Evolutionary conservation across 2,113 vertebrate genomes (phyloP).

Genomic region (Noturus placidus): DNA sequence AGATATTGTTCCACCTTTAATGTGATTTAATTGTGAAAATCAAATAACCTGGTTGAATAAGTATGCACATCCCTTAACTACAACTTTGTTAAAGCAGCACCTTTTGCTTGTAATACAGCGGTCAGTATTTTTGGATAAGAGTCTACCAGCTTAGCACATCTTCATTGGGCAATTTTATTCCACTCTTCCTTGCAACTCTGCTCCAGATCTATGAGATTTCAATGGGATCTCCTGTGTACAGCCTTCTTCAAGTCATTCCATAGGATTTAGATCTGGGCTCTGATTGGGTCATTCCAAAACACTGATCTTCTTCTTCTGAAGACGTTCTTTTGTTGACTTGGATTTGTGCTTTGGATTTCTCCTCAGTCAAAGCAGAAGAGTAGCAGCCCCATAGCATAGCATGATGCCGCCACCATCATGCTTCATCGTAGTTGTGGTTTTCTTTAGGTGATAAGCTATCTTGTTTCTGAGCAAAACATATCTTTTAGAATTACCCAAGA

Average conservation of each 20-base stretch:
- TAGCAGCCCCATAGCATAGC: background rate
- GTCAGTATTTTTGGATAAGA: background rate
- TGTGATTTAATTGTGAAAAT: too few relatives aligned
- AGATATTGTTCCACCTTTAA: too few relatives aligned
- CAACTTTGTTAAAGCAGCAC: too few relatives aligned
- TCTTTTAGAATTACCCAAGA: too few relatives aligned
- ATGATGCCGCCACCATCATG: background rate
- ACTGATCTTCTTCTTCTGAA: background rate
- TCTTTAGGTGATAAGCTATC: background rate
- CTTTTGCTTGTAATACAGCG: too few relatives aligned
- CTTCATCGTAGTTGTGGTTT: background rate
- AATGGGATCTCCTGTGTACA: background rate
- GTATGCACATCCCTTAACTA: too few relatives aligned
- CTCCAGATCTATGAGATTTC: too few relatives aligned
- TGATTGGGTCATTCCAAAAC: background rate
- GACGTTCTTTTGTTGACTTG: background rate
- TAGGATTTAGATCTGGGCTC: background rate
- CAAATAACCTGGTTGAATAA: too few relatives aligned
- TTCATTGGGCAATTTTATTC: background rate
- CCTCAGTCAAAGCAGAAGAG: background rate
- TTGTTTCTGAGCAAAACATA: background rate
- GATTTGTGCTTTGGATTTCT: background rate
- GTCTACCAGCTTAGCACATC: background rate
- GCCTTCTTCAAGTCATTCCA: background rate
- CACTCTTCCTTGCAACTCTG: background rate